phyloP scores from a whole-genome alignment of 2,888 invertebrate genomes.

The Bellardia pandia region DNA sequence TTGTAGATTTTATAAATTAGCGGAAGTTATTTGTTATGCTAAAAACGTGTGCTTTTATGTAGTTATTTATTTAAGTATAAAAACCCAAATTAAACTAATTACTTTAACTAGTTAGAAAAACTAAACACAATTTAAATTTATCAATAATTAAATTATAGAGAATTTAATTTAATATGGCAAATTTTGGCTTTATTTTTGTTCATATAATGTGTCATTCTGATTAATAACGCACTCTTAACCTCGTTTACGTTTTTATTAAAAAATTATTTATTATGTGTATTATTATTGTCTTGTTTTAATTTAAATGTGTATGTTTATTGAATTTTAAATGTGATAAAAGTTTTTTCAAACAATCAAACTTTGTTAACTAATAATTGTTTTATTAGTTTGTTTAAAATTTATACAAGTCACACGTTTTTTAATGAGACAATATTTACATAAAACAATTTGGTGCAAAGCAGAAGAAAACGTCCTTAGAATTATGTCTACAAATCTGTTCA shows the following conservation, averaged over 20 bases:
- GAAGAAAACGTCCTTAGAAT: no score
- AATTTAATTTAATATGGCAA: background rate
- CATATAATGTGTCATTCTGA: background rate
- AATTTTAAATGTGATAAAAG: background rate
- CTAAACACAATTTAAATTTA: background rate
- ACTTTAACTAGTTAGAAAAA: background rate
- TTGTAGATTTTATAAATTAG: slow-evolving; percentile 49
- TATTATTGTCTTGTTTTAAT: background rate
- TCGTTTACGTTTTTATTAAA: slow-evolving; percentile 9
- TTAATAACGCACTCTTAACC: slow-evolving; percentile 22
- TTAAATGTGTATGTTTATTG: background rate
- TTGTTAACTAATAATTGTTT: no score
- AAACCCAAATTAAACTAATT: slow-evolving; percentile 19
- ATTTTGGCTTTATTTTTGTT: background rate
- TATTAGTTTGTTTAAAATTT: no score
- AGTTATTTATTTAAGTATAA: background rate
- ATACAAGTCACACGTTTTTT: background rate
- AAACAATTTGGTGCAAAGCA: background rate
- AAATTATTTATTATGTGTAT: background rate
- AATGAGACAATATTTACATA: background rate
- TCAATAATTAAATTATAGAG: background rate
- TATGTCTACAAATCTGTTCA: no score
- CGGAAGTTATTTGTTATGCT: slow-evolving; percentile 74
- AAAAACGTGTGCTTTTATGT: slow-evolving; percentile 29
- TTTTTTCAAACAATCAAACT: background rate